Evolutionary conservation across 2,888 invertebrate species (phyloP).

Genomic region (Cantharis nigra): DNA sequence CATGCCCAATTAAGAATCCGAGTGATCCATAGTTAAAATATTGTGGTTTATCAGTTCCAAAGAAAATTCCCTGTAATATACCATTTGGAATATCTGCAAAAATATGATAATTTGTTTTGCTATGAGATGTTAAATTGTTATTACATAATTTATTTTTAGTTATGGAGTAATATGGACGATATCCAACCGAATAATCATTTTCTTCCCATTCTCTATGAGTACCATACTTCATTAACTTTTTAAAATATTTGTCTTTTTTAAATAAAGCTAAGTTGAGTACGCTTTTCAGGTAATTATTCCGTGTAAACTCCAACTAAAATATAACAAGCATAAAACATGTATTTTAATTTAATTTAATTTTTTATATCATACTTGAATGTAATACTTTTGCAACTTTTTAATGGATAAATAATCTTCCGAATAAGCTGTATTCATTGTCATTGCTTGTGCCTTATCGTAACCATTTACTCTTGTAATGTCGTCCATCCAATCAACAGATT

Average conservation of each 20-base stretch:
- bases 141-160: conserved; percentile 64
- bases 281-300: conserved; percentile 56
- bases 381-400: conserved; percentile 33
- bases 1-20: conserved; percentile 84
- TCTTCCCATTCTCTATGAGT: conserved; percentile 60
- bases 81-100: conserved; percentile 83
- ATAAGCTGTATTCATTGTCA: conserved; percentile 37
- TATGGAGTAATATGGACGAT: conserved; percentile 61
- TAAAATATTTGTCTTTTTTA: conserved; percentile 58
- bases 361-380: conserved; percentile 44
- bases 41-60: conserved; percentile 78
- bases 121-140: conserved; percentile 48
- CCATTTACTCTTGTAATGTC: conserved; percentile 35
- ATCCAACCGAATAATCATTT: conserved; percentile 58
- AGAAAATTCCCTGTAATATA: conserved; percentile 85
- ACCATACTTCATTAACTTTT: conserved; percentile 57
- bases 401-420: conserved; percentile 40
- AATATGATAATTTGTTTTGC: background rate
- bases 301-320: conserved; percentile 53
- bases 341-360: conserved; percentile 31
- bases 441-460: conserved; percentile 33
- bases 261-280: conserved; percentile 59
- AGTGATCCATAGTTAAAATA: conserved; percentile 88
- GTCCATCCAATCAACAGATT: conserved; percentile 39
- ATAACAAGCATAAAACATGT: background rate